Evolutionary conservation across 92 coral and sea anemone species (phyloP), one percentile per base, ranked within the genome.

Genomic region (Bergia puertoricense): DNA sequence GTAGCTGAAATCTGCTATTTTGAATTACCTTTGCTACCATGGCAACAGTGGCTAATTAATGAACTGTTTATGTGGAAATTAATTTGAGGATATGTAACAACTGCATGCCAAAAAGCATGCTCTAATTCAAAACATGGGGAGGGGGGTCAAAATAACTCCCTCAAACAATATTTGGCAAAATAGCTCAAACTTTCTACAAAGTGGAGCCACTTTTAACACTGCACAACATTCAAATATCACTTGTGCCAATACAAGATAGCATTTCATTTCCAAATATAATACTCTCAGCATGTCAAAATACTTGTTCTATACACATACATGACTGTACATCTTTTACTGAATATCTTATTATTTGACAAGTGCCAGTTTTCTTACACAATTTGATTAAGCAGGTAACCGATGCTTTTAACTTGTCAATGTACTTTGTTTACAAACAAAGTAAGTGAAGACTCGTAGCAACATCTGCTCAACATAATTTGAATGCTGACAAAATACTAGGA

Each of bases 231-330:
- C 69, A 22, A 22, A 18, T 22, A 62, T 16, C 69, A 18, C n/a
- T 18, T 20, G 69, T 62, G 20, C n/a, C n/a, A 62, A 62, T 23
- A 75, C 79, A 75, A 18, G 46, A 40, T 23, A 75, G 79, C 36
- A 22, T 74, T 74, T 43, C 78, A 9, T 74, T 74, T 74, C 44
- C 78, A 75, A 75, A 75, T 75, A 75, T 42, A 75, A 40, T 75
- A 75, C 46, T 75, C 79, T 75, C 79, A 73, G 77, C 77, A 40
- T 75, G 48, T 75, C 79, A 62, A 75, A 75, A 75, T 75, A 75
- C 46, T 75, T 41, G 79, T 41, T 75, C 51, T 74, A 30, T 74
- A 74, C 78, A 57, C 66, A 18, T 62, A 62, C 68, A 62, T 62
- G 42, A 73, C 20, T 16, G 22, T 8, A 75, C 79, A 75, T n/a